Percentiles rank a stretch among this genome's conserved stretches.
phyloP scores from a whole-genome alignment of 2,797 vertebrate species.

The Mycteria americana region DNA sequence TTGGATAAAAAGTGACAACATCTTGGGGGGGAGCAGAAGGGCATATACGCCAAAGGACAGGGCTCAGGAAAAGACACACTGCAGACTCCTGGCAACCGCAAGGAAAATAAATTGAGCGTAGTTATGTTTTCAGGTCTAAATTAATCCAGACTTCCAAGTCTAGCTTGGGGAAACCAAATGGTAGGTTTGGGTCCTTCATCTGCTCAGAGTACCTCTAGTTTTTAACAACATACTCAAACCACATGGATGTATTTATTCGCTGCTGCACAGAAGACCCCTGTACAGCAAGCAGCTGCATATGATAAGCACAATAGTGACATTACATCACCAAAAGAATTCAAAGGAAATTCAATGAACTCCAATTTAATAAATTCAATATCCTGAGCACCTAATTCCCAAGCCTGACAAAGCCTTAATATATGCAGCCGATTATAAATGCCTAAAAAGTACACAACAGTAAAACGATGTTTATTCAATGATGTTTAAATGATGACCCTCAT shows the following conservation, averaged over 20 bases:
- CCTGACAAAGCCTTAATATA: slow-evolving; percentile 37
- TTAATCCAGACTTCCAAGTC: neutral
- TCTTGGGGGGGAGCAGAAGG: neutral
- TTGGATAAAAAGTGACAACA: neutral
- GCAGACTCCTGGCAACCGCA: neutral
- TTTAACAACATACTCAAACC: neutral
- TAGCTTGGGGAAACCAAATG: neutral
- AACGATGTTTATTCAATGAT: neutral
- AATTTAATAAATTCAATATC: slow-evolving; percentile 22
- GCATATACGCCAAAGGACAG: neutral
- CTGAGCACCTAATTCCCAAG: slow-evolving; percentile 40
- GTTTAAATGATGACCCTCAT: neutral
- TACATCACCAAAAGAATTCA: slow-evolving; percentile 2
- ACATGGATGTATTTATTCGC: neutral
- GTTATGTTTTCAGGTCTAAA: neutral
- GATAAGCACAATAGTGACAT: neutral
- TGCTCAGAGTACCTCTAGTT: neutral
- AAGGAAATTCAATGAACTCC: slow-evolving; percentile 43
- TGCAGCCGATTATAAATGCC: neutral
- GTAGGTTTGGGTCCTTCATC: neutral
- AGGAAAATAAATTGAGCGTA: neutral
- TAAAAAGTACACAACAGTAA: neutral
- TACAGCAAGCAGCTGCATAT: neutral
- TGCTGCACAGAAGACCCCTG: neutral
- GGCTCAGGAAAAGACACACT: neutral